Percentiles rank a stretch among this genome's conserved stretches.
phyloP scores from a whole-genome alignment of 2,797 vertebrate species.

The Pogoniulus pusillus region DNA sequence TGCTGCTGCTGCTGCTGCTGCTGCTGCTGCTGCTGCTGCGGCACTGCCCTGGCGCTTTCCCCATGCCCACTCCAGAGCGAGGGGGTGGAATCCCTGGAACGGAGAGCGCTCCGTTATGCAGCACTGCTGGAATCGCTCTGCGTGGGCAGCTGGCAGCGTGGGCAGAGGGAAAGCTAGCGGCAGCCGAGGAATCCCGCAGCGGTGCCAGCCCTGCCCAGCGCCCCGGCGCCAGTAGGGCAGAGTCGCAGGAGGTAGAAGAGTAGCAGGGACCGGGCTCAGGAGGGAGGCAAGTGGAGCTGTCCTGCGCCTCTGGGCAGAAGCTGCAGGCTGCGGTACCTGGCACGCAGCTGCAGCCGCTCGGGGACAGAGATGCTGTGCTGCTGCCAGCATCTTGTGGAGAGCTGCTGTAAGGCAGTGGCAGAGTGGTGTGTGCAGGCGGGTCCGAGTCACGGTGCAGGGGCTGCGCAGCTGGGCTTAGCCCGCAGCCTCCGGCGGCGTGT shows the following conservation, averaged over 20 bases:
- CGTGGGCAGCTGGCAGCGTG: slow-evolving; percentile 57
- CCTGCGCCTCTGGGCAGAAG: not conserved
- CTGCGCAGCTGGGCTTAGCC: not conserved
- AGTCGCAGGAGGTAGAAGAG: too few species aligned
- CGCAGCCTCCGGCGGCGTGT: not conserved
- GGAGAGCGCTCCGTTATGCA: slow-evolving; percentile 20
- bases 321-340: not conserved
- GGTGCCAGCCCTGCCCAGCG: not conserved
- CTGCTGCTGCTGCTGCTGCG: too few species aligned
- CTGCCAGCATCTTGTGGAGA: not conserved
- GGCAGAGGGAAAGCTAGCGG: slow-evolving; percentile 67
- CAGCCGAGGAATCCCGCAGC: slow-evolving; percentile 62
- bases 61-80: not conserved
- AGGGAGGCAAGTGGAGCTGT: not conserved
- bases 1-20: too few species aligned
- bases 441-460: not conserved
- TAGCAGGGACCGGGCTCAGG: not conserved
- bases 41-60: not conserved
- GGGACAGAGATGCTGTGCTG: not conserved
- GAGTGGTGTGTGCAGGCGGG: not conserved
- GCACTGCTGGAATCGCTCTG: slow-evolving; percentile 39
- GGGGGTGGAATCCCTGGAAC: slow-evolving; percentile 55
- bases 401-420: not conserved
- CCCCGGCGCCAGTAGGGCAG: too few species aligned
- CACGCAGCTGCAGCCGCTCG: not conserved